Conservation (phyloP, 2,888 invertebrate species). For the Chloroclystis v-ata region DNA sequence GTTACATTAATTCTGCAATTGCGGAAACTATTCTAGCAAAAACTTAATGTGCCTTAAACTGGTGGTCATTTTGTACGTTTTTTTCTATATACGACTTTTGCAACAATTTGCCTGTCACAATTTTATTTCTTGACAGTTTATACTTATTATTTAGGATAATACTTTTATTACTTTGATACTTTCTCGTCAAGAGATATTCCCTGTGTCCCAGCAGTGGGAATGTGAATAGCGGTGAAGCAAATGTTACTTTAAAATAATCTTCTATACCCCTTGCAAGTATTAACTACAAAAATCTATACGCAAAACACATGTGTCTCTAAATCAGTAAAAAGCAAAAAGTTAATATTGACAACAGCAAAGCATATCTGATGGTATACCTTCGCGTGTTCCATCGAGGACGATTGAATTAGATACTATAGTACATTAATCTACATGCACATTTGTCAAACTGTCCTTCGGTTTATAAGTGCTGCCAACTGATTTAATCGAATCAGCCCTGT, state of each 20-base stretch:
- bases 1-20: conserved; percentile 9
- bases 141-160: too few relatives aligned
- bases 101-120: too few relatives aligned
- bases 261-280: too few relatives aligned
- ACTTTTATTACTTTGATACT: too few relatives aligned
- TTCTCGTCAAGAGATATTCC: too few relatives aligned
- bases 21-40: conserved; percentile 2
- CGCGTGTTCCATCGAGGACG: conserved; percentile 55
- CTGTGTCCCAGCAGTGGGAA: too few relatives aligned
- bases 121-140: too few relatives aligned
- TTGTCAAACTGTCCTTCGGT: conserved; percentile 11
- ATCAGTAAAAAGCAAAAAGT: conserved; percentile 21
- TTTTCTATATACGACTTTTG: too few relatives aligned
- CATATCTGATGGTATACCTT: conserved; percentile 45
- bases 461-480: not conserved
- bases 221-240: too few relatives aligned
- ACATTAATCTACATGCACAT: conserved; percentile 59
- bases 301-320: conserved; percentile 10
- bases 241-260: too few relatives aligned
- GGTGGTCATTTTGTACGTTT: too few relatives aligned
- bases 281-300: not conserved
- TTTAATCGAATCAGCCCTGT: too few relatives aligned
- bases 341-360: conserved; percentile 28
- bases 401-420: conserved; percentile 60
- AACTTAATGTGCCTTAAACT: conserved; percentile 3